Evolutionary conservation across 2,797 vertebrate genomes (phyloP).

Genomic region (Scleropages formosus): DNA sequence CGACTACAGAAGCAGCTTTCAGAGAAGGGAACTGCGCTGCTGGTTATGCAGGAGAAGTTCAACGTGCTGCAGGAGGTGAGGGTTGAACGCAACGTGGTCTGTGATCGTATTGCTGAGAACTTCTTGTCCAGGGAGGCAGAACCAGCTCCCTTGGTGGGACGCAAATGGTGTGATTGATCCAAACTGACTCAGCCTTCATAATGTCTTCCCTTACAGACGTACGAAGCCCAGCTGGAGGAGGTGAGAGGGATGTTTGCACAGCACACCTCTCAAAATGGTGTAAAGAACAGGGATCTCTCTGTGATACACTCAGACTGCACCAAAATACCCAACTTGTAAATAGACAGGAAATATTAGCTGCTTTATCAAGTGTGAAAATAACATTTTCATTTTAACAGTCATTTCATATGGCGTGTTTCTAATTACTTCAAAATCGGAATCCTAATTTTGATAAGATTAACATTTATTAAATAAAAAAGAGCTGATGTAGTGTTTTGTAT

Average conservation of each 20-base stretch:
- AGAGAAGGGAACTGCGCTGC: conserved; percentile 69
- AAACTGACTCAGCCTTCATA: not conserved
- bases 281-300: not conserved
- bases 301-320: too few species aligned
- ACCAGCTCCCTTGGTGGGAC: not conserved
- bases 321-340: too few species aligned
- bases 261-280: not conserved
- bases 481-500: too few species aligned
- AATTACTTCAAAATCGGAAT: not conserved
- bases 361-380: not conserved
- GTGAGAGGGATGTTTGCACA: conserved; percentile 44
- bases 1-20: conserved; percentile 78
- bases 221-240: conserved; percentile 75
- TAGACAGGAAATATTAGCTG: not conserved
- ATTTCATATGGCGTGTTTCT: too few species aligned
- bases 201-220: conserved; percentile 57
- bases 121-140: not conserved
- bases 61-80: conserved; percentile 72
- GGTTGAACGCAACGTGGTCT: not conserved
- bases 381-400: too few species aligned
- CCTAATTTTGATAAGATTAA: too few species aligned
- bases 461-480: too few species aligned
- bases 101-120: not conserved
- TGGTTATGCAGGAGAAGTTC: conserved; percentile 72
- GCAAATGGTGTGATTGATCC: too few species aligned